Conservation (phyloP, 2,797 vertebrate species). For the Rachycentron canadum region DNA sequence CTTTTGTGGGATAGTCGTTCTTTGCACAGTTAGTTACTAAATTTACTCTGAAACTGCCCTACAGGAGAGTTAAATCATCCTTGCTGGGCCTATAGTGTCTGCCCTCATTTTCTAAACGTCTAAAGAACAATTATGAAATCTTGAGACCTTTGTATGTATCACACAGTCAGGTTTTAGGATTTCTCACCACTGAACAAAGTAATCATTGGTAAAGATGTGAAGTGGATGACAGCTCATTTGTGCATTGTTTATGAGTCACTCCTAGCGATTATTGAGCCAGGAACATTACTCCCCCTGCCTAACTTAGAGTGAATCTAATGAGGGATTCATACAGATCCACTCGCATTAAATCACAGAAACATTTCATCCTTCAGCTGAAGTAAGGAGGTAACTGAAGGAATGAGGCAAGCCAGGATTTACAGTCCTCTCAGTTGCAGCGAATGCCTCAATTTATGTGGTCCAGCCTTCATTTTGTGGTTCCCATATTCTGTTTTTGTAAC, state of each 20-base stretch:
- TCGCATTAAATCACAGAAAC: slow-evolving; percentile 62
- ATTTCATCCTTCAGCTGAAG: slow-evolving; percentile 42
- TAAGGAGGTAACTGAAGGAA: slow-evolving; percentile 27
- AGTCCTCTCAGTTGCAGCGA: slow-evolving; percentile 51
- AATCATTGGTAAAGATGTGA: slow-evolving; percentile 37
- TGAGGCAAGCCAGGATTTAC: slow-evolving; percentile 30
- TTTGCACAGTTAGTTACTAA: background rate
- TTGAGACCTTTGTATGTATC: slow-evolving; percentile 26
- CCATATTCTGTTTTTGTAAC: slow-evolving; percentile 71
- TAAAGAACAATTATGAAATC: background rate
- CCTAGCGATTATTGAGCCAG: slow-evolving; percentile 39
- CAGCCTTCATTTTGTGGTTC: slow-evolving; percentile 65
- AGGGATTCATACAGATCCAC: slow-evolving; percentile 45
- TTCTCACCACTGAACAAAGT: slow-evolving; percentile 40
- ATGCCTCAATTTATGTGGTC: slow-evolving; percentile 62
- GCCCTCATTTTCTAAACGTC: slow-evolving; percentile 14
- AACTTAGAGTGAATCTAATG: slow-evolving; percentile 59
- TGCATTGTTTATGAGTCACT: slow-evolving; percentile 59
- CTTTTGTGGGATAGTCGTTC: background rate
- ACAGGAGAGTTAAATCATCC: background rate
- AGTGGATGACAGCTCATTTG: slow-evolving; percentile 57
- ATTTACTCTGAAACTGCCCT: background rate
- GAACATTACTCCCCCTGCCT: slow-evolving; percentile 33
- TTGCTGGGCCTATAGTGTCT: background rate
- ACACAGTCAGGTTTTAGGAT: slow-evolving; percentile 16